A percentile compares a stretch with the other conserved stretches of the same genome.
Evolutionary conservation across 1,140 invertebrate species (phyloP).

Genomic region (Polypedilum vanderplanki): DNA sequence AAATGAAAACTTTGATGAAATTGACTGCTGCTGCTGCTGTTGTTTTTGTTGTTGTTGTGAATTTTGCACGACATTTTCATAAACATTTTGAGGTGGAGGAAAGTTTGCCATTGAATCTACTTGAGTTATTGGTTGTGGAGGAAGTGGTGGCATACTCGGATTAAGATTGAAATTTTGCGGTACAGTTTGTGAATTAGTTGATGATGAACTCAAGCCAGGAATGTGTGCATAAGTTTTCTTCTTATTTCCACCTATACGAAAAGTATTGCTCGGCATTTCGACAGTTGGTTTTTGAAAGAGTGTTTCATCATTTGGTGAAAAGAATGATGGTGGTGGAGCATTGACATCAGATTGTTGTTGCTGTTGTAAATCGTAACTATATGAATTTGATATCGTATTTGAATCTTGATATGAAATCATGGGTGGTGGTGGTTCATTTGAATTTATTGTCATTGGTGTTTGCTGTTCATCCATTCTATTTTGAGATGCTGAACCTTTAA

Average conservation of each 20-base stretch:
- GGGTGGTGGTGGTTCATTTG: neutral
- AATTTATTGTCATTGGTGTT: neutral
- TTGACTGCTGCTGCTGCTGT: neutral
- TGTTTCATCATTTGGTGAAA: slow-evolving; percentile 37
- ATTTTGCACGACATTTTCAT: neutral
- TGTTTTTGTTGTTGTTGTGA: neutral
- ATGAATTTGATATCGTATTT: neutral
- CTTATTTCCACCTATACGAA: slow-evolving; percentile 45
- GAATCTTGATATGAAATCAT: neutral
- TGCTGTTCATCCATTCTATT: neutral
- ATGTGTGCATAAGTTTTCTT: slow-evolving; percentile 53
- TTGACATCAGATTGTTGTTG: neutral
- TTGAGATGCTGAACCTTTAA: slow-evolving; percentile 34
- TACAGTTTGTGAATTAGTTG: neutral
- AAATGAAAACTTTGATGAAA: neutral
- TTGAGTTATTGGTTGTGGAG: slow-evolving; percentile 3
- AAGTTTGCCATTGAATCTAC: neutral
- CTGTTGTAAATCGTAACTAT: neutral
- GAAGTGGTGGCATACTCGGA: neutral
- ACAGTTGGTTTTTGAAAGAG: slow-evolving; percentile 37
- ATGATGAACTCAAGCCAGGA: slow-evolving; percentile 45
- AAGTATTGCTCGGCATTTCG: slow-evolving; percentile 41
- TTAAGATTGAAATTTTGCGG: slow-evolving; percentile 26
- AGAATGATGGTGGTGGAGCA: slow-evolving; percentile 40
- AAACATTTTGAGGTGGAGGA: neutral